Percentiles rank a stretch among this genome's conserved stretches.
Conservation (phyloP, 2,888 invertebrate species). For the Dioctria linearis region DNA sequence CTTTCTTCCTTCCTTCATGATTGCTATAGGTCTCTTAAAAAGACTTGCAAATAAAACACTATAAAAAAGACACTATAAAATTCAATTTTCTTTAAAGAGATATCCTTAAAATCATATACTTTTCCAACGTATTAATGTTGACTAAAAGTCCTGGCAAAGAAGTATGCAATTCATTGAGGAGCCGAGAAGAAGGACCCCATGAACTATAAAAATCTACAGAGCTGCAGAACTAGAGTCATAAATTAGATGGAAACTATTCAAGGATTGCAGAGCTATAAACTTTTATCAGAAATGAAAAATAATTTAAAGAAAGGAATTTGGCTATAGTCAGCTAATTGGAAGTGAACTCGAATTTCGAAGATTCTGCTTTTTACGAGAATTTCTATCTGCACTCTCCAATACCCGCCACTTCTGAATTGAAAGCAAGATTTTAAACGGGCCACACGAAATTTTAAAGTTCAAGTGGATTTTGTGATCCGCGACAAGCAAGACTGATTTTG, state of each 20-base stretch:
- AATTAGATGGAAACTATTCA: slow-evolving; percentile 50
- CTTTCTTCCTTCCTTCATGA: too few species aligned
- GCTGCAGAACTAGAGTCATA: slow-evolving; percentile 31
- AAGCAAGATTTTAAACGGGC: too few species aligned
- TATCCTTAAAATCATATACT: background rate
- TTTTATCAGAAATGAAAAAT: background rate
- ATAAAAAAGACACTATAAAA: too few species aligned
- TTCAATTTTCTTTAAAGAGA: too few species aligned
- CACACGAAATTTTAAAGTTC: too few species aligned
- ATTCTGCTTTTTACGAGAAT: too few species aligned
- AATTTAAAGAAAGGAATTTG: background rate
- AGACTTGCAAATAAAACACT: too few species aligned
- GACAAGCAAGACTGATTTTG: too few species aligned
- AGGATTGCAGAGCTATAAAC: slow-evolving; percentile 47
- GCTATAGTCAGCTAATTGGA: slow-evolving; percentile 1
- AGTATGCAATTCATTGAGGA: background rate
- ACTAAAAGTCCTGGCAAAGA: background rate
- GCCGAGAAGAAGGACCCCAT: slow-evolving; percentile 20
- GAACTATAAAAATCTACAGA: slow-evolving; percentile 50
- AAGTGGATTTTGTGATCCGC: too few species aligned
- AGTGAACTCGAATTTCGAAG: background rate
- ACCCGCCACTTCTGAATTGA: too few species aligned
- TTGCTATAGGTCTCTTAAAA: too few species aligned
- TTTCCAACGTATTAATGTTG: background rate
- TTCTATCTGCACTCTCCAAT: too few species aligned